Evolutionary conservation across 2,888 invertebrate genomes (phyloP).

Genomic region (Omphaloscelis lunosa): DNA sequence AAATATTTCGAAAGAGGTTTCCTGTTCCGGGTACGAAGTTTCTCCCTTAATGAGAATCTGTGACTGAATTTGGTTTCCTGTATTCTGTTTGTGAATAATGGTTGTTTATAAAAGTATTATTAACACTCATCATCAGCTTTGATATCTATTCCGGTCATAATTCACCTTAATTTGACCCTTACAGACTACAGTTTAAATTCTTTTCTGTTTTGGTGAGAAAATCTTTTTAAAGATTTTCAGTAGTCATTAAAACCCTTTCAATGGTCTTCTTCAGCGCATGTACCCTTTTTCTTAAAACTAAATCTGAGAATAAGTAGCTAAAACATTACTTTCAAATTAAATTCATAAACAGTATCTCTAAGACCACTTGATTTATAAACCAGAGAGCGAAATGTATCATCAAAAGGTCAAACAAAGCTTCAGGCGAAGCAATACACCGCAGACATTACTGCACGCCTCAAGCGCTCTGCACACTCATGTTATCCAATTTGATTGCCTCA

Average conservation of each 20-base stretch:
- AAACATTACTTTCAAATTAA: neutral
- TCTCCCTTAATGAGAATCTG: slow-evolving; percentile 4
- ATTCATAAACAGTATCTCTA: neutral
- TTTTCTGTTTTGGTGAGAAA: neutral
- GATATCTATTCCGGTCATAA: neutral
- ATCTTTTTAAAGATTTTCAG: neutral
- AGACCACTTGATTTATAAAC: neutral
- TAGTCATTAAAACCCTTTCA: neutral
- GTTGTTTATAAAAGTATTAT: neutral
- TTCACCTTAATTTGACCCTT: too few relatives aligned
- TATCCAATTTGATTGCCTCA: slow-evolving; percentile 61
- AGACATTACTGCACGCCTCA: slow-evolving; percentile 20
- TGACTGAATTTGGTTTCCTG: slow-evolving; percentile 4
- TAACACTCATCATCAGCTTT: neutral
- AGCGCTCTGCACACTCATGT: slow-evolving; percentile 37
- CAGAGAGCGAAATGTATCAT: slow-evolving; percentile 10
- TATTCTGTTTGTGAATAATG: neutral
- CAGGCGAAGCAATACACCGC: slow-evolving; percentile 4
- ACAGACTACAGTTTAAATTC: too few relatives aligned
- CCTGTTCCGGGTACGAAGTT: slow-evolving; percentile 43
- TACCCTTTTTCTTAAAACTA: neutral
- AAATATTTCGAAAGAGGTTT: slow-evolving; percentile 34
- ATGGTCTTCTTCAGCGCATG: neutral
- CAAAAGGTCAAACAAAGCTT: slow-evolving; percentile 5
- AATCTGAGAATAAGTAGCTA: neutral